Evolutionary conservation across 2,113 vertebrate species (phyloP), one percentile per base, ranked within the genome.

Genomic region (Odocoileus virginianus): DNA sequence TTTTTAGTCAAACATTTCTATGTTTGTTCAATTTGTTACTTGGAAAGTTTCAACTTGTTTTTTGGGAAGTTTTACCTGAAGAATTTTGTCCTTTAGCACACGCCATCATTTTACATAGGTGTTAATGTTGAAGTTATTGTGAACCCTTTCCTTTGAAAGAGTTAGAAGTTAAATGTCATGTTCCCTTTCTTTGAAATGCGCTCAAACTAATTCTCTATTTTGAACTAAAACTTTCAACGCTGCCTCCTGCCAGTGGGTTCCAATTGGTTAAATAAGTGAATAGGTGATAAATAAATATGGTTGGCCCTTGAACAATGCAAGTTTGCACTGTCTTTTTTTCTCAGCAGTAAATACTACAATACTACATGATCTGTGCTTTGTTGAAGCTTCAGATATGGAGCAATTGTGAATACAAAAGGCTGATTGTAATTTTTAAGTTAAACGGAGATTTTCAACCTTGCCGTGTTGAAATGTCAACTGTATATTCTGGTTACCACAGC

Each of bases 361-460:
- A 47, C 76, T 81, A 30, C 45, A 50, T 81, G 45, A 81, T 33
- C 78, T 50, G 78, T 50, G 8, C 7, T 81, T 81, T 81, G 78
- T 33, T 50, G 78, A 81, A 50, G 47, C 27, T 50, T 8, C 45
- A 81, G 8, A 33, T 17, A 81, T 11, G 78, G 28, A 50, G 28
- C 16, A 33, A 33, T 11, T 81, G 78, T 30, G 28, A 50, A 33
- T 50, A 33, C 16, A 50, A 50, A 81, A 50, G 45, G 9, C 78
- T 33, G 45, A 50, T 15, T 50, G 8, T 81, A 50, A 50, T 10
- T 33, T 81, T 16, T 50, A 81, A 81, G 45, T 50, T 81, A 81
- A 30, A 50, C 0, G 0, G 45, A 10, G 28, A 33, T 33, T 81
- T 81, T 81, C 0, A 0, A 10, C 5, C 28, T 16, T 50, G 45